Conservation (phyloP, 2,797 vertebrate species). For the Myiotriccus ornatus region DNA sequence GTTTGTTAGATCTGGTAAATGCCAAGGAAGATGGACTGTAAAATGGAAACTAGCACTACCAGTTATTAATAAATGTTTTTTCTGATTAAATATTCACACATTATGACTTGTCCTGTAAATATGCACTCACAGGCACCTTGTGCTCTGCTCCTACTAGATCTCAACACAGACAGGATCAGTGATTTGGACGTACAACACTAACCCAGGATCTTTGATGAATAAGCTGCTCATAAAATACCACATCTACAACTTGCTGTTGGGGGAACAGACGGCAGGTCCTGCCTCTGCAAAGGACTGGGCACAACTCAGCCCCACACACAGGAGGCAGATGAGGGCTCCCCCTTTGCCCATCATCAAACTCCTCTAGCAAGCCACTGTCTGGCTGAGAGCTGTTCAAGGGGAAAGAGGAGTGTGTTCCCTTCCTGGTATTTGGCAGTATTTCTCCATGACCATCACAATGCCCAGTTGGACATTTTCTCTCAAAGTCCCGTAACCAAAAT, state of each 20-base stretch:
- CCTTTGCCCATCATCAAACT: no score
- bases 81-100: not conserved
- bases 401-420: not conserved
- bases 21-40: not conserved
- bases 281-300: not conserved
- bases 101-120: not conserved
- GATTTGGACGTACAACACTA: not conserved
- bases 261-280: not conserved
- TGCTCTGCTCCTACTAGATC: not conserved
- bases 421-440: not conserved
- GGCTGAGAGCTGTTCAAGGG: not conserved
- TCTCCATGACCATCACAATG: not conserved
- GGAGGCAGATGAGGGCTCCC: accelerated
- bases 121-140: not conserved
- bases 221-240: not conserved
- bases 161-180: not conserved
- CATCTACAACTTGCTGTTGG: not conserved
- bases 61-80: not conserved
- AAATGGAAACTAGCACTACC: not conserved
- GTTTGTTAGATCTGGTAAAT: not conserved
- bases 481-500: not conserved
- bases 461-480: not conserved
- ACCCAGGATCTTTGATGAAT: not conserved
- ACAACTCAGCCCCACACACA: not conserved
- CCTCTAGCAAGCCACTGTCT: not conserved